Conservation (phyloP, 2,888 invertebrate species). For the Chirona hameri region DNA sequence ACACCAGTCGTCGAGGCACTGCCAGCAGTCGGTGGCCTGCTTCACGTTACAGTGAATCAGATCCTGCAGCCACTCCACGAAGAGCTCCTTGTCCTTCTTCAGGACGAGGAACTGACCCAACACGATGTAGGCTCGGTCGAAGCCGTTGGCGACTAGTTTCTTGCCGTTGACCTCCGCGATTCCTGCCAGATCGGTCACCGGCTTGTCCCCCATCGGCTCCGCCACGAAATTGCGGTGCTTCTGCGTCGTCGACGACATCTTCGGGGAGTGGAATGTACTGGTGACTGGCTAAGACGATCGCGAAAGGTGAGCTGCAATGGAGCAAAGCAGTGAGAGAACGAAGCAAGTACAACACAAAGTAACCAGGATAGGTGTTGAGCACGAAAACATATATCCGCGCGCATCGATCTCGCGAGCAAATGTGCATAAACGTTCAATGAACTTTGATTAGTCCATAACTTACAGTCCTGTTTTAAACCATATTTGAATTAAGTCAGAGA, state of each 20-base stretch:
- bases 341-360: no score
- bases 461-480: no score
- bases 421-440: no score
- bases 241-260: constrained; percentile 83
- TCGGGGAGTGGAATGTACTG: no score
- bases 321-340: no score
- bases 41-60: constrained; percentile 84
- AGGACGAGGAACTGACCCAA: constrained; percentile 93
- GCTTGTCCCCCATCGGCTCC: constrained; percentile 92
- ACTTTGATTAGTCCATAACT: no score
- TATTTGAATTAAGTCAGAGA: no score
- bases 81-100: constrained; percentile 92
- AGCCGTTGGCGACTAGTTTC: constrained; percentile 78
- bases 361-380: no score
- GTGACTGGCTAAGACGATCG: no score
- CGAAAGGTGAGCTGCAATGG: no score
- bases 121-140: constrained; percentile 97
- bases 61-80: constrained; percentile 97
- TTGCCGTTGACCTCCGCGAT: constrained; percentile 90
- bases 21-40: constrained; percentile 89
- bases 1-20: constrained; percentile 96
- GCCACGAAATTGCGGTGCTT: constrained; percentile 90
- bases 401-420: no score
- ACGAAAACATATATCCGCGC: no score
- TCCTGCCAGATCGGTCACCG: constrained; percentile 90